Evolutionary conservation across 2,888 invertebrate species (phyloP).

Genomic region (Nomada lathburiana): DNA sequence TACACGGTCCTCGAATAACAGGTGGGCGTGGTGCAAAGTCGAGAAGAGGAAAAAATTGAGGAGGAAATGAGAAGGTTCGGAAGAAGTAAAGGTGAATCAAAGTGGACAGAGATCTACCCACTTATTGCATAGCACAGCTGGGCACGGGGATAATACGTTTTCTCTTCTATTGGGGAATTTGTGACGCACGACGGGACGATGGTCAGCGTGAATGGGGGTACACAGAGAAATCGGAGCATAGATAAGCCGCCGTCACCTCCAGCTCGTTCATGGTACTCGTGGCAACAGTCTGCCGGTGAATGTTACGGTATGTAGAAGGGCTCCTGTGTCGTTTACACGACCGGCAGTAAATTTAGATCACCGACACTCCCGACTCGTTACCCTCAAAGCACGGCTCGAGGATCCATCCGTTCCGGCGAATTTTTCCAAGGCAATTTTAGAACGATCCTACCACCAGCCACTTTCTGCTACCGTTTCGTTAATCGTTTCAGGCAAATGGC

Average conservation of each 20-base stretch:
- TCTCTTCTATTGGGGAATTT: neutral
- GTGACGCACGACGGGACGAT: constrained; percentile 46
- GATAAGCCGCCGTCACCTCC: constrained; percentile 73
- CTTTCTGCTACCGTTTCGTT: constrained; percentile 54
- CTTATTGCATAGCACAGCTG: neutral
- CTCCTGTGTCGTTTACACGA: constrained; percentile 71
- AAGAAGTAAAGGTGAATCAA: neutral
- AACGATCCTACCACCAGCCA: constrained; percentile 22
- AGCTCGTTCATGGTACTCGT: constrained; percentile 69
- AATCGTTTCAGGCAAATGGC: constrained; percentile 71
- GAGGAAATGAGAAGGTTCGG: neutral
- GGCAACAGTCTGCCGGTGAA: constrained; percentile 70
- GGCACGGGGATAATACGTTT: neutral
- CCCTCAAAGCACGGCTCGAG: constrained; percentile 60
- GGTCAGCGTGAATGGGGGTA: constrained; percentile 56
- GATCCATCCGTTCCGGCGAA: constrained; percentile 61
- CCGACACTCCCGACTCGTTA: constrained; percentile 68
- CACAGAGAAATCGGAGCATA: constrained; percentile 72
- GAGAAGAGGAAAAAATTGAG: neutral
- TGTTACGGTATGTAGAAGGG: constrained; percentile 72
- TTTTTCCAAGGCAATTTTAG: constrained; percentile 71
- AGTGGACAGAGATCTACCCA: neutral
- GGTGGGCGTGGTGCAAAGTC: constrained; percentile 52
- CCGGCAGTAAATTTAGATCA: constrained; percentile 73
- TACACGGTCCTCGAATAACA: constrained; percentile 51